A percentile compares a stretch with the other conserved stretches of the same genome.
Evolutionary conservation across 1,140 invertebrate genomes (phyloP).

Genomic region (Hylaeus volcanicus): DNA sequence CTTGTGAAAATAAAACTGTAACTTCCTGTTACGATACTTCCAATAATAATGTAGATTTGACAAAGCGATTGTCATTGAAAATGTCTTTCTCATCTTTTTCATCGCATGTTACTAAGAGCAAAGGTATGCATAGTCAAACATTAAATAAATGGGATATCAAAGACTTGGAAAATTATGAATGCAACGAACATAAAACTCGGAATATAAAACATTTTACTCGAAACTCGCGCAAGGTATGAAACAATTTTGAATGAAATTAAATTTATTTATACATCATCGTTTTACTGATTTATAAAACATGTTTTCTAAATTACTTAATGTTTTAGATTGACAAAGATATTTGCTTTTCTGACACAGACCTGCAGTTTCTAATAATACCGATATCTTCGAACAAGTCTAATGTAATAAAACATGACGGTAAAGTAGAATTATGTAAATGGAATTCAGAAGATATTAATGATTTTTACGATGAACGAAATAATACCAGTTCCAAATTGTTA

Average conservation of each 20-base stretch:
- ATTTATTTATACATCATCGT: no score
- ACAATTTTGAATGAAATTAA: not conserved
- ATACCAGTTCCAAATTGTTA: constrained; percentile 19
- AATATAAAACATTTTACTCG: not conserved
- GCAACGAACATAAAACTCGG: not conserved
- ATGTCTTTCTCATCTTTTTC: constrained; percentile 4
- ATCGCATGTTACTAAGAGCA: not conserved
- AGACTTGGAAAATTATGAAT: not conserved
- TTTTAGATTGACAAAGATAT: constrained; percentile 18
- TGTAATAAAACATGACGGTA: not conserved
- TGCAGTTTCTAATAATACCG: constrained; percentile 19
- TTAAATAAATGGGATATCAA: not conserved
- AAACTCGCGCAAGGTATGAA: not conserved
- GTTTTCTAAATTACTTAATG: not conserved
- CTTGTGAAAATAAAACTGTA: not conserved
- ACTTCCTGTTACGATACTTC: not conserved
- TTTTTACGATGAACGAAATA: not conserved
- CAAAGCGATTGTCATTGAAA: constrained; percentile 25
- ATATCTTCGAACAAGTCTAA: not conserved
- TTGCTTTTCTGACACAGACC: constrained; percentile 30
- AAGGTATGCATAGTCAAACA: not conserved
- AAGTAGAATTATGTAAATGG: constrained; percentile 3
- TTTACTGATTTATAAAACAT: not conserved
- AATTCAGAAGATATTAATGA: constrained; percentile 13
- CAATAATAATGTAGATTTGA: constrained; percentile 5